Percentiles rank a stretch among this genome's conserved stretches.
Conservation (phyloP, 2,888 invertebrate genomes). For the Ophion slaviceki region DNA sequence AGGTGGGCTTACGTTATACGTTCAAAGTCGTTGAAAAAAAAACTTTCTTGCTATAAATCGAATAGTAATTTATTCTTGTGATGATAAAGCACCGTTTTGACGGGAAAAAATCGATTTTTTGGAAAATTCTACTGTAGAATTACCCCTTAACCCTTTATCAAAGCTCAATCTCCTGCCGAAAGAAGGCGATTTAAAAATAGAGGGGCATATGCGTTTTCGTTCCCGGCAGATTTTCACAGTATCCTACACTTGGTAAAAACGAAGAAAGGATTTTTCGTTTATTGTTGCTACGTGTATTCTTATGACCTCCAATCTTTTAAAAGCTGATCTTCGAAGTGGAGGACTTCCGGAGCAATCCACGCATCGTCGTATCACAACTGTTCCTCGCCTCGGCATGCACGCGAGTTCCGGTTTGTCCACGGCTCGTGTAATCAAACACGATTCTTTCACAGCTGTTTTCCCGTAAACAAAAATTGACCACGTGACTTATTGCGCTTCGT, state of each 20-base stretch:
- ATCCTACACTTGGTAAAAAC: background rate
- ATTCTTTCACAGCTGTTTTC: background rate
- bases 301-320: background rate
- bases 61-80: too few species aligned
- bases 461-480: background rate
- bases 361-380: background rate
- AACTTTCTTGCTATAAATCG: too few species aligned
- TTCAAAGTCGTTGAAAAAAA: too few species aligned
- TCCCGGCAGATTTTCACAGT: background rate
- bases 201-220: background rate
- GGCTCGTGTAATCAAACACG: background rate
- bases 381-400: background rate
- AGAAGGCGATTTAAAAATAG: background rate
- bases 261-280: background rate
- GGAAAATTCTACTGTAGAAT: too few species aligned
- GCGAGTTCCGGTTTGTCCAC: background rate
- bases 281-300: background rate
- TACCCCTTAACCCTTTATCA: background rate
- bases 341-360: background rate
- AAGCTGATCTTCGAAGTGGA: background rate
- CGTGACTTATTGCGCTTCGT: background rate
- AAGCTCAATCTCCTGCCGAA: background rate
- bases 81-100: too few species aligned
- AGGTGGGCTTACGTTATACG: too few species aligned
- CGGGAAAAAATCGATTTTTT: too few species aligned